phyloP scores from a whole-genome alignment of 2,888 invertebrate species.

The Furcula furcula region DNA sequence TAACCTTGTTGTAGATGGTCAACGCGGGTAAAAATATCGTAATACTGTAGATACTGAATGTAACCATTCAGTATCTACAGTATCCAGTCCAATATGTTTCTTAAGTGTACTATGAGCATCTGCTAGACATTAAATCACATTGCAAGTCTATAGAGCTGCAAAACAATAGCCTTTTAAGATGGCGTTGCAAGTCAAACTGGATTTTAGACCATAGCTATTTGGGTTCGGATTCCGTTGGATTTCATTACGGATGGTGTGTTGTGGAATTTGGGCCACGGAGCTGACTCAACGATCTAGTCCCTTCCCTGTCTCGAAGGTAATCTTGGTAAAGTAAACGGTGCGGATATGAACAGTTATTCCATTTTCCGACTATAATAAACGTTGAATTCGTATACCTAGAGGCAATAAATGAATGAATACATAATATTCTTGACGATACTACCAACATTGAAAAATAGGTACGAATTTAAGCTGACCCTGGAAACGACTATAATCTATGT shows the following conservation, averaged over 20 bases:
- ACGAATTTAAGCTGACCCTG: too few species aligned
- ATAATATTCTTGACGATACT: too few species aligned
- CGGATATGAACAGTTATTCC: conserved; percentile 23
- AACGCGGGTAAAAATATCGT: too few species aligned
- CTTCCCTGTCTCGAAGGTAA: conserved; percentile 59
- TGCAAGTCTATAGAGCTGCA: conserved; percentile 20
- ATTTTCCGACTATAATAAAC: conserved; percentile 19
- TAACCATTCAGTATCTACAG: too few species aligned
- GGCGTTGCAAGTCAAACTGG: conserved; percentile 34
- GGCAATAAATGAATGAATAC: too few species aligned
- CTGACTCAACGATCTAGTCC: conserved; percentile 78
- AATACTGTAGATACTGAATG: too few species aligned
- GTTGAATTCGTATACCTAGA: too few species aligned
- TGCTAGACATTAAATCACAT: conserved; percentile 55
- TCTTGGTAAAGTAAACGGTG: conserved; percentile 36
- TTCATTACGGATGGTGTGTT: conserved; percentile 59
- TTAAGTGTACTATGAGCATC: conserved; percentile 34
- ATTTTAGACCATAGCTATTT: conserved; percentile 28
- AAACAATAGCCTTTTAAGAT: conserved; percentile 24
- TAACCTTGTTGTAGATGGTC: too few species aligned
- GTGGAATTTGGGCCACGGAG: conserved; percentile 76
- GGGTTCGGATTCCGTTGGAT: conserved; percentile 45
- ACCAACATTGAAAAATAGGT: too few species aligned
- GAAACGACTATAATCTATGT: too few species aligned
- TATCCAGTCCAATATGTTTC: too few species aligned